Percentiles rank a stretch among this genome's conserved stretches.
Evolutionary conservation across 2,797 vertebrate species (phyloP).

Genomic region (Danio aesculapii): DNA sequence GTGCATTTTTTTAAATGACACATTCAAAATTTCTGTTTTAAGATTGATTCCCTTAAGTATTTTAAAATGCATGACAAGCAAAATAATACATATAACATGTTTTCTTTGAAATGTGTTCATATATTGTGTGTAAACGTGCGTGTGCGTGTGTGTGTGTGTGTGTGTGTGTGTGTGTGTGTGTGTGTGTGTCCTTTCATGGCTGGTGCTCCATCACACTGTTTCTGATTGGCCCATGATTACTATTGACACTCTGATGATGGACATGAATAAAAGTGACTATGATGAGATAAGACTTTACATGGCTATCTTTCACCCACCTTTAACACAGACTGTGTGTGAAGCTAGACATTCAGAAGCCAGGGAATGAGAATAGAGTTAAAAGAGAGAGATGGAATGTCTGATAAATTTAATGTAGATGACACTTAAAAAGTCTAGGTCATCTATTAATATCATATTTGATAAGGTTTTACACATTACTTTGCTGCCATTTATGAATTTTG

Average conservation of each 20-base stretch:
- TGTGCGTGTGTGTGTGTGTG: conserved; percentile 8
- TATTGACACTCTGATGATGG: conserved; percentile 99
- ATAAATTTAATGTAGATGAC: neutral
- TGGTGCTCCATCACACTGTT: conserved; percentile 54
- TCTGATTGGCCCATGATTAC: conserved; percentile 95
- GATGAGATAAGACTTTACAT: conserved; percentile 84
- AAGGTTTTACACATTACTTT: neutral
- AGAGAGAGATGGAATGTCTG: conserved; percentile 17
- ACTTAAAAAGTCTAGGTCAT: conserved; percentile 13
- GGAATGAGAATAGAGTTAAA: conserved; percentile 20
- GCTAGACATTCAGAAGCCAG: conserved; percentile 18
- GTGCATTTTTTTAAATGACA: conserved; percentile 12
- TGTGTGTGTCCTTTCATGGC: conserved; percentile 26
- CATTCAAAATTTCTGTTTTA: conserved; percentile 1
- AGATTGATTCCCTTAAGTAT: neutral
- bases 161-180: conserved; percentile 12
- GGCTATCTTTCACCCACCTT: conserved; percentile 45
- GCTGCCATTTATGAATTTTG: conserved; percentile 11
- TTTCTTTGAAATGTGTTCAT: neutral
- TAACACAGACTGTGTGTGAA: conserved; percentile 6
- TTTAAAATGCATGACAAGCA: neutral
- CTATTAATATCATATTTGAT: conserved; percentile 10
- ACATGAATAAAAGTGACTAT: conserved; percentile 99
- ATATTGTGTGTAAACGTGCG: conserved; percentile 8
- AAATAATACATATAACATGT: neutral